These are phyloP conservation scores for Peromyscus polionotus DNA, from an alignment of 2,113 vertebrate genomes.

Conservation along the genomic window DNA sequence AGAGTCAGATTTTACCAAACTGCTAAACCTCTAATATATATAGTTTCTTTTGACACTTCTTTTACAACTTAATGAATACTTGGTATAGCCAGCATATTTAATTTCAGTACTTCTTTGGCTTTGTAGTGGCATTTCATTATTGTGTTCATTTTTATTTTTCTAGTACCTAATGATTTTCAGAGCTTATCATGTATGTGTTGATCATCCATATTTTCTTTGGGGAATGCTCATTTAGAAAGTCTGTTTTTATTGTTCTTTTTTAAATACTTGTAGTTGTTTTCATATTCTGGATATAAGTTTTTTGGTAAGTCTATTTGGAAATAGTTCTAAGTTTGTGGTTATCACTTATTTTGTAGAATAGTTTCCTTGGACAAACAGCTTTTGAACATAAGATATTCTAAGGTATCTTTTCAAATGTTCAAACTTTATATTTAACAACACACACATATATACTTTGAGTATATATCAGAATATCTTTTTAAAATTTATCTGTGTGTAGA, in stretches of 20 bases:
- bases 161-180: neutral
- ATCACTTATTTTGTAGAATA: neutral
- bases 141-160: neutral
- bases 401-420: neutral
- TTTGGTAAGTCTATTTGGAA: neutral
- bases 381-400: neutral
- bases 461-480: neutral
- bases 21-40: neutral
- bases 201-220: neutral
- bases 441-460: neutral
- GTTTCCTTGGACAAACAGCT: neutral
- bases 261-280: neutral
- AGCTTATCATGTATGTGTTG: neutral
- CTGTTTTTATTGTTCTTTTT: neutral
- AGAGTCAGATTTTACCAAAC: neutral
- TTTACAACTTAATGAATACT: neutral
- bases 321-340: neutral
- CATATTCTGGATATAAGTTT: neutral
- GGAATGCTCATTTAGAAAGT: neutral
- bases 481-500: neutral
- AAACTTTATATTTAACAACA: neutral
- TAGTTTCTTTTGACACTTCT: neutral
- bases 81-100: neutral
- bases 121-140: neutral
- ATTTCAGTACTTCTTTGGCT: neutral